Conservation (phyloP, 2,888 invertebrate species). For the Netelia melanura region DNA sequence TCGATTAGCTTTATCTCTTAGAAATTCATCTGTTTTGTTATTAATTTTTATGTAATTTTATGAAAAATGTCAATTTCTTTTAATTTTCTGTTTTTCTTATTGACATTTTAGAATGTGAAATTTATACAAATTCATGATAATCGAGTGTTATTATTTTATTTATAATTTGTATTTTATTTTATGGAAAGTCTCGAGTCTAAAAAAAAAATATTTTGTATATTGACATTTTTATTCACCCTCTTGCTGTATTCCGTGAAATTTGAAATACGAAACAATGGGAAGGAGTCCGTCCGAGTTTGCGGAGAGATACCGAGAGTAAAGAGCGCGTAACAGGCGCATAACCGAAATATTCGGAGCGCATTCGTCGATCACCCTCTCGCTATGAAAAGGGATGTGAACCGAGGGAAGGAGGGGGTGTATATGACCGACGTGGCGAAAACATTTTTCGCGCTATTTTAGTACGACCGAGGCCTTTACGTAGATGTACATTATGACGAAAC, state of each 20-base stretch:
- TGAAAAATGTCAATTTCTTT: too few relatives aligned
- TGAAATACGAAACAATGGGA: conserved; percentile 31
- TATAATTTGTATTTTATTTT: too few relatives aligned
- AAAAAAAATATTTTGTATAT: neutral
- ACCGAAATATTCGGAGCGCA: conserved; percentile 52
- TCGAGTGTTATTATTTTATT: too few relatives aligned
- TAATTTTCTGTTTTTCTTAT: too few relatives aligned
- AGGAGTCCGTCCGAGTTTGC: conserved; percentile 47
- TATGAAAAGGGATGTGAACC: conserved; percentile 29
- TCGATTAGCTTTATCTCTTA: too few relatives aligned
- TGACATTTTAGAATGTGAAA: too few relatives aligned
- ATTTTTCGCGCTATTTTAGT: conserved; percentile 59
- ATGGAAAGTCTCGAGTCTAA: neutral
- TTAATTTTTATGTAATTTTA: too few relatives aligned
- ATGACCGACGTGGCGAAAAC: conserved; percentile 76
- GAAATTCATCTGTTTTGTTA: too few relatives aligned
- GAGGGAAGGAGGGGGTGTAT: conserved; percentile 41
- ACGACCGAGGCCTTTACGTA: neutral
- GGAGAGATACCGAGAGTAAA: conserved; percentile 31
- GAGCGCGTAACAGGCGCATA: conserved; percentile 10
- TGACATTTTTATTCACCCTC: neutral
- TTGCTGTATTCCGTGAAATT: conserved; percentile 18
- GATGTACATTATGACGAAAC: conserved; percentile 41
- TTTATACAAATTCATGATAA: too few relatives aligned
- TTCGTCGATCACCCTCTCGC: conserved; percentile 6